These are phyloP conservation scores for Allophyes oxyacanthae DNA, from an alignment of 2,888 invertebrate genomes.

Conservation along the genomic window DNA sequence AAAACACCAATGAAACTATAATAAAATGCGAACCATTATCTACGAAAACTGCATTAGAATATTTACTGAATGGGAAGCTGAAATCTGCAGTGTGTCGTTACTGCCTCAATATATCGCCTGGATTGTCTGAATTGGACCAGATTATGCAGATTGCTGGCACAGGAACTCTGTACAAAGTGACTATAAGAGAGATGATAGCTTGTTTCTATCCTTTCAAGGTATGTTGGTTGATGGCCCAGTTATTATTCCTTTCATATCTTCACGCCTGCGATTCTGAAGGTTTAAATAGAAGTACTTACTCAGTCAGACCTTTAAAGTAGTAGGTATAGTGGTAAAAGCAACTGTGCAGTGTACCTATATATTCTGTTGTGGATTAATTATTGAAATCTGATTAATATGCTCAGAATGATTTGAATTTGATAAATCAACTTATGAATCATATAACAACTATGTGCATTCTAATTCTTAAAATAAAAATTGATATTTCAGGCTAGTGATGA, in stretches of 20 bases:
- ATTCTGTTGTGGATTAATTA: too few relatives aligned
- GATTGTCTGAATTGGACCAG: slow-evolving; percentile 76
- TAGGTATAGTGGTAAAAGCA: too few relatives aligned
- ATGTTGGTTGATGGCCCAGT: slow-evolving; percentile 33
- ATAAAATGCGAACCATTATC: slow-evolving; percentile 59
- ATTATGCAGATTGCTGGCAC: slow-evolving; percentile 73
- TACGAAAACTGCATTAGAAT: slow-evolving; percentile 76
- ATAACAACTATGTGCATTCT: too few relatives aligned
- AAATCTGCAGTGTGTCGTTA: slow-evolving; percentile 77
- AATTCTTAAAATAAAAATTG: neutral
- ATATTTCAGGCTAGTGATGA: slow-evolving; percentile 73
- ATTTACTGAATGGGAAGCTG: slow-evolving; percentile 73
- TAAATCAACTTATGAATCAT: too few relatives aligned
- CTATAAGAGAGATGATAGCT: slow-evolving; percentile 78
- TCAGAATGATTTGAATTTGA: too few relatives aligned
- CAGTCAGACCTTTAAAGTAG: too few relatives aligned
- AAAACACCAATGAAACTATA: slow-evolving; percentile 6
- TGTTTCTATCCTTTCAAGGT: slow-evolving; percentile 83
- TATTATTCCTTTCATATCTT: neutral
- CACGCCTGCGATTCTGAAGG: neutral
- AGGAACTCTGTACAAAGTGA: slow-evolving; percentile 72
- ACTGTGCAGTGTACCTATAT: too few relatives aligned
- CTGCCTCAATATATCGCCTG: slow-evolving; percentile 70
- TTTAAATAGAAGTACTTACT: too few relatives aligned
- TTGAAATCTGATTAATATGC: too few relatives aligned